phyloP scores from a whole-genome alignment of 2,797 vertebrate species.

The Euphonia xanthogaster region DNA sequence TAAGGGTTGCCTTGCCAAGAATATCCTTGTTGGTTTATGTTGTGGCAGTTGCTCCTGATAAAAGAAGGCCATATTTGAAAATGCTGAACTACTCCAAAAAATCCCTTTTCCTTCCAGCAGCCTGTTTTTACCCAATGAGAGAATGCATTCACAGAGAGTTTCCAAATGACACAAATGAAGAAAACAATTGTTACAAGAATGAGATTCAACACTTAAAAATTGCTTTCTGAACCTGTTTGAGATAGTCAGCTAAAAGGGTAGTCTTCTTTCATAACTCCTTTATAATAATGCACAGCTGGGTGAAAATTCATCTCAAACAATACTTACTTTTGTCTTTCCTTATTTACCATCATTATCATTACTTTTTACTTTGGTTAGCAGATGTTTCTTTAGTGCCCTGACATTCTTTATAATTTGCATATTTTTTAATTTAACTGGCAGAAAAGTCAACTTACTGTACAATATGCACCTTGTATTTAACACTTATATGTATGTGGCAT shows the following conservation, averaged over 20 bases:
- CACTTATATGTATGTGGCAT: neutral
- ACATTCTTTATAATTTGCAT: conserved; percentile 75
- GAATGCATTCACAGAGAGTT: neutral
- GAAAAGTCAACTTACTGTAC: conserved; percentile 40
- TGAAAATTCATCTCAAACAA: conserved; percentile 61
- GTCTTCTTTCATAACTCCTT: conserved; percentile 22
- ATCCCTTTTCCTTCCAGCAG: neutral
- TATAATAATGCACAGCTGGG: conserved; percentile 50
- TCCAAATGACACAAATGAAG: neutral
- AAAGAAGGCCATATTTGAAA: neutral
- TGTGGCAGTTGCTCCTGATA: neutral
- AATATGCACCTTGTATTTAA: conserved; percentile 33
- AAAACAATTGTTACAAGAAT: neutral
- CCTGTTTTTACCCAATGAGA: neutral
- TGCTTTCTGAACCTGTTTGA: conserved; percentile 9
- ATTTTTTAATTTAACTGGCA: conserved; percentile 73
- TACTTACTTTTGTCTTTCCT: conserved; percentile 66
- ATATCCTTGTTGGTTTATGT: neutral
- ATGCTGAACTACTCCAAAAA: neutral
- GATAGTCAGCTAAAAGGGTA: neutral
- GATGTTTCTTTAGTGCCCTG: conserved; percentile 76
- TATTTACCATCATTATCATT: conserved; percentile 71
- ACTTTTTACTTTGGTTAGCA: conserved; percentile 74
- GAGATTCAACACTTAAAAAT: neutral
- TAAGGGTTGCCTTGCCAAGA: neutral